Percentiles rank a stretch among this genome's conserved stretches.
These are phyloP conservation scores for Andrena fulva DNA, from an alignment of 2,888 invertebrate genomes.

Conservation along the genomic window DNA sequence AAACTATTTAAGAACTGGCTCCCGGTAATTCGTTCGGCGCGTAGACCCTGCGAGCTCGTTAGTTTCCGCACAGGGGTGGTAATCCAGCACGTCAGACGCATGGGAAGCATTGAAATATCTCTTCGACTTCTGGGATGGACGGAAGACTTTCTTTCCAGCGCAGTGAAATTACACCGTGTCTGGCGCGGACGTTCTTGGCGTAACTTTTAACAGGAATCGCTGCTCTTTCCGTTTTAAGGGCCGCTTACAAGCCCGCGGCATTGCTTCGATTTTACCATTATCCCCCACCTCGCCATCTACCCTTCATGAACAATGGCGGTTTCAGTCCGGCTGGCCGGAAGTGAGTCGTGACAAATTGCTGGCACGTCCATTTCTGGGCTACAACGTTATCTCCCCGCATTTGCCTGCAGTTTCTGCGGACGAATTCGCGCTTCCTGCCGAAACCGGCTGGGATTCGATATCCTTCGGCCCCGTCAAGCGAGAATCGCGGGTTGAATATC, in stretches of 20 bases:
- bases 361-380: conserved; percentile 47
- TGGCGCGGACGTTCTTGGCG: neutral
- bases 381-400: conserved; percentile 63
- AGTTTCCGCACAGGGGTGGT: too few relatives aligned
- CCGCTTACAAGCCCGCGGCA: neutral
- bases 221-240: neutral
- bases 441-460: neutral
- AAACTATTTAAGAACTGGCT: conserved; percentile 3
- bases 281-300: neutral
- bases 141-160: neutral
- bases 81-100: neutral
- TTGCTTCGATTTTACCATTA: conserved; percentile 67
- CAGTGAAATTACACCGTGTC: neutral
- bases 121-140: neutral
- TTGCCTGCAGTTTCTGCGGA: conserved; percentile 37
- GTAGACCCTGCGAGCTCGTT: neutral
- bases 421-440: conserved; percentile 19
- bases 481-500: neutral
- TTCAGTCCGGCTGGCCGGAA: conserved; percentile 54
- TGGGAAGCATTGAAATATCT: neutral
- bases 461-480: neutral
- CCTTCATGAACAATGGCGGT: conserved; percentile 56
- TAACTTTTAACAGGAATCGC: neutral
- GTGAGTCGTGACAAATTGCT: conserved; percentile 70
- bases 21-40: neutral